Evolutionary conservation across 2,797 vertebrate species (phyloP), one percentile per base, ranked within the genome.

Genomic region (Oryzias dopingdopingensis): DNA sequence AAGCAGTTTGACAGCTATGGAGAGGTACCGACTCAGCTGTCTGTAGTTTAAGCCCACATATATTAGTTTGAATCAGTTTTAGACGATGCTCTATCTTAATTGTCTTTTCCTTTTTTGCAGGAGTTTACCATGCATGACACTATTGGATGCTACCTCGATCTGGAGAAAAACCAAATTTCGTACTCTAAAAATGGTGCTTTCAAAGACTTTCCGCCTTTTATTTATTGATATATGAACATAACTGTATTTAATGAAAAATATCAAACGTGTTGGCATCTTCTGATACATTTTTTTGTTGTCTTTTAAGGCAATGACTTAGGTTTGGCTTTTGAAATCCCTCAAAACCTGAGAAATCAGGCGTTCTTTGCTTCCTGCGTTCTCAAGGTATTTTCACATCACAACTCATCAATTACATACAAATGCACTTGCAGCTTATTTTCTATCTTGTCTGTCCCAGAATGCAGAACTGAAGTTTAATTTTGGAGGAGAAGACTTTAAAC

Each of bases 1-100:
- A 99, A 99, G 67, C 97, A 99, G 55, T 99, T 99, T 91, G 97
- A 99, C 86, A 98, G 94, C 83, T 99, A 99, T 2, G 97, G 97
- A 77, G 97, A 99, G 94, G 97, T 99, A 79, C 85, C 1, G 0
- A 6, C 41, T 37, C 43, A 14, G 26, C 26, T 29, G 46, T 8
- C 4, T 4, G 6, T n/a, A 26, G 47, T 40, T 67, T 40, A 22
- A 2, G 62, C 5, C 5, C 43, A 17, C 18, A 44, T 59, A 52
- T 1, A 12, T 6, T 48, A 37, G 6, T 42, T 14, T 26, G 14
- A 6, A 29, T 42, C 0, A 4, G 51, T 71, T 65, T 42, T 0
- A 42, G 24, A 15, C 6, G 1, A 45, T 3, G 48, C 6, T 20
- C 42, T 2, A 48, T 52, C 7, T 41, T 42, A 1, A 12, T 20